Base-by-base conservation (phyloP, 2,797 vertebrate genomes). In the Novumbra hubbsi region DNA sequence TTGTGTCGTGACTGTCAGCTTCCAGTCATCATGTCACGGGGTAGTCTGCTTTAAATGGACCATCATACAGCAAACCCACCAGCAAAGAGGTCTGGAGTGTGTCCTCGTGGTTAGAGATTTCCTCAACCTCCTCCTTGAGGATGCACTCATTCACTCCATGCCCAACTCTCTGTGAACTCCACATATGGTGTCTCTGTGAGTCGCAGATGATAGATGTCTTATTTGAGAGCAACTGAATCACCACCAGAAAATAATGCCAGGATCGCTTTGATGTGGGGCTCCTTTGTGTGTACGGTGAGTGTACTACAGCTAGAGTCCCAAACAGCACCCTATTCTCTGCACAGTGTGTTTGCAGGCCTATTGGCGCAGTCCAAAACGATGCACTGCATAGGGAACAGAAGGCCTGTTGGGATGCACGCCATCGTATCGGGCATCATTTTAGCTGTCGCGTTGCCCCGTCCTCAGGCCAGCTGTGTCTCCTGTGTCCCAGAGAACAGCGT, bases 221-320 rank as follows among this genome's bases (percentile, higher is more conserved):
- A 32, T 32, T 65, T 65, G 63, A 65, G 27, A 32, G 17, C 63
- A 34, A 16, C 63, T 65, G 63, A 28, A 32, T 65, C 63, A 28
- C 28, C 63, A 65, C 30, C 32, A 17, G 63, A 65, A 64, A 64
- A 62, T 32, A 30, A 3, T 2, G 14, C 15, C 0, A 2, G 63
- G 30, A 8, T 8, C 14, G 15, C 63, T 65, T 65, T 65, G 63
- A 65, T 65, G 63, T 65, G 2, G 63, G 63, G 63, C 32, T 30
- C 28, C 30, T 34, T 71, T 71, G n/a, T 76, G 62, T 24, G 2
- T 79, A 9, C 55, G 12, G 77, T 32, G 32, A 14, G 32, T 67
- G 38, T 45, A 12, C 21, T 34, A 16, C 4, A 5, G 5, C 1
- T 32, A n/a, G 27, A 27, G 5, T 65, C 28, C 27, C 30, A 2